Evolutionary conservation across 2,797 vertebrate genomes (phyloP).

Genomic region (Natrix natrix): DNA sequence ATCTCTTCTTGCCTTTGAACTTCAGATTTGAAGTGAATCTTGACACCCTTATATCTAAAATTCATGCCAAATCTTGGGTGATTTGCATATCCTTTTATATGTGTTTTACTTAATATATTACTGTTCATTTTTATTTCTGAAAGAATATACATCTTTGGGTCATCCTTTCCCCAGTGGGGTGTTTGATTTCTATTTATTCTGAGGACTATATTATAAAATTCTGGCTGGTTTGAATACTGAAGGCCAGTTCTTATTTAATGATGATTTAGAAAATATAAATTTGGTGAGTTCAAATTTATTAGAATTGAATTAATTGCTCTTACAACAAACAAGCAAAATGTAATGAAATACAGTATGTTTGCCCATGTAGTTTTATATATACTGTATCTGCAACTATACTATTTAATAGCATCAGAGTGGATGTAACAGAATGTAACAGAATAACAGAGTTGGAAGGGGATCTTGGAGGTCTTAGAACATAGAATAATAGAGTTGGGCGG

Average conservation of each 20-base stretch:
- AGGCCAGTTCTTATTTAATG: background rate
- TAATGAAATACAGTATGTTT: slow-evolving; percentile 21
- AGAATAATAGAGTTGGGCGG: background rate
- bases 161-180: background rate
- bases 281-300: background rate
- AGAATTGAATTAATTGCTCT: background rate
- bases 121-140: background rate
- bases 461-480: background rate
- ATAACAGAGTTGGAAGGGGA: background rate
- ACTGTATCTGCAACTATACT: slow-evolving; percentile 38
- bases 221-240: background rate
- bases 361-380: slow-evolving; percentile 53
- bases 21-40: background rate
- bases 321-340: slow-evolving; percentile 16
- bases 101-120: background rate
- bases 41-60: background rate
- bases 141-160: background rate
- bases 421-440: background rate
- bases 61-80: background rate
- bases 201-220: background rate
- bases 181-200: background rate
- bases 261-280: background rate
- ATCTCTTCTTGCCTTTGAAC: background rate
- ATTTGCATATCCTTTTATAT: background rate
- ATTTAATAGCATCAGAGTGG: background rate